These are phyloP conservation scores for Pocillopora grandis DNA, from an alignment of 92 coral and sea anemone genomes.

Conservation along the genomic window DNA sequence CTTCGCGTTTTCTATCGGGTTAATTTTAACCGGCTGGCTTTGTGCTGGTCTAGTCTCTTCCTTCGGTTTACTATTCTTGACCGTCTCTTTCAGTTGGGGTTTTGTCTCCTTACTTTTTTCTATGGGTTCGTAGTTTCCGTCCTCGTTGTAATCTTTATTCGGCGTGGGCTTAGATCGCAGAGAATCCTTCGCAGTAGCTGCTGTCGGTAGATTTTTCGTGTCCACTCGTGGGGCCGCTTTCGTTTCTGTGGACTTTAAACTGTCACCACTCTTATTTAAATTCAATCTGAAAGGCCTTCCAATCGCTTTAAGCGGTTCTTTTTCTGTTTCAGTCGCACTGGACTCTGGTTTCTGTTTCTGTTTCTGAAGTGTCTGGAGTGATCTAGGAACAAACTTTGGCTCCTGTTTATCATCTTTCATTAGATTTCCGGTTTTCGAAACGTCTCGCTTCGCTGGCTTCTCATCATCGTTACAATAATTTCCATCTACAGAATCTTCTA, in stretches of 20 bases:
- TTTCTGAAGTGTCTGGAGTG: constrained; percentile 32
- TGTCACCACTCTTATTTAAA: constrained; percentile 37
- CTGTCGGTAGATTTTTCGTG: constrained; percentile 9
- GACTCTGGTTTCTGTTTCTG: constrained; percentile 30
- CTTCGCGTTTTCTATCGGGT: constrained; percentile 54
- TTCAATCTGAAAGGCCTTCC: constrained; percentile 32
- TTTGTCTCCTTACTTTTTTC: constrained; percentile 20
- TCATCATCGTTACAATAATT: constrained; percentile 62
- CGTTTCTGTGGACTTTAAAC: constrained; percentile 27
- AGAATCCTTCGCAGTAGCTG: background rate
- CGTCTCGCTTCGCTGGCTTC: constrained; percentile 45
- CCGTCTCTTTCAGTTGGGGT: background rate
- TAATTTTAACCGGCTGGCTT: constrained; percentile 58
- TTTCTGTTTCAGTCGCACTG: background rate
- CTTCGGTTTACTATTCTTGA: constrained; percentile 11
- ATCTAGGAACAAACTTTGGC: constrained; percentile 18
- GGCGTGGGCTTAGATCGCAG: constrained; percentile 30
- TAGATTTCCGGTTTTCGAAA: constrained; percentile 42
- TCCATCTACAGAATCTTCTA: constrained; percentile 52
- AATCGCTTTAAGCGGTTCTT: constrained; percentile 41
- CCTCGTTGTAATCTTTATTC: constrained; percentile 38
- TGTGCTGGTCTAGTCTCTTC: constrained; percentile 58
- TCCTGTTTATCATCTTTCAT: constrained; percentile 48
- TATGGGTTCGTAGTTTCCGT: constrained; percentile 45
- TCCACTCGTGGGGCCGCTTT: constrained; percentile 25